phyloP scores from a whole-genome alignment of 2,888 invertebrate species.

The Tinea semifulvella region DNA sequence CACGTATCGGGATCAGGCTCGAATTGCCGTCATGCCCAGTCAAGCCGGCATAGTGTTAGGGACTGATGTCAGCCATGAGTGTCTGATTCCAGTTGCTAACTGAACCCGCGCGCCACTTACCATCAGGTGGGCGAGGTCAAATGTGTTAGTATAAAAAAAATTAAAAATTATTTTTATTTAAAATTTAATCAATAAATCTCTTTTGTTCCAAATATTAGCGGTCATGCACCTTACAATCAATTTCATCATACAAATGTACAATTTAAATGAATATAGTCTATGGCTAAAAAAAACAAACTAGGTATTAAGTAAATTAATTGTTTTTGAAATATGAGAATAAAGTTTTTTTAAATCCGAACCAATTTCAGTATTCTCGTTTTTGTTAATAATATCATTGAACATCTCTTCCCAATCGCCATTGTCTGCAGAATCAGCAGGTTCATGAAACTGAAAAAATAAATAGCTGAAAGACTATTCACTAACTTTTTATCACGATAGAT shows the following conservation, averaged over 20 bases:
- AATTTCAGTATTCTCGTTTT: slow-evolving; percentile 41
- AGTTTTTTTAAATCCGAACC: slow-evolving; percentile 53
- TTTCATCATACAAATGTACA: background rate
- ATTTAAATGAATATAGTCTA: background rate
- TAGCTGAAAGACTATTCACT: no score
- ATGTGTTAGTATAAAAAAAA: no score
- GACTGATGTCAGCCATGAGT: no score
- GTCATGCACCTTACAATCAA: no score
- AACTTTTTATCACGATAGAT: no score
- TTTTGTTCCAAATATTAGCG: no score
- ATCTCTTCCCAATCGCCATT: slow-evolving; percentile 57
- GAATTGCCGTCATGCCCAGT: no score
- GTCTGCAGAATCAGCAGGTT: background rate
- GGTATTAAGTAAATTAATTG: slow-evolving; percentile 54
- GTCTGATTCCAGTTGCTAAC: no score
- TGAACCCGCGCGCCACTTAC: no score
- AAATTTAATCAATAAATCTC: background rate
- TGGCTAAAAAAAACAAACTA: slow-evolving; percentile 23
- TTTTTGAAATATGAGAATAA: slow-evolving; percentile 57
- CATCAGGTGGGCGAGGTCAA: background rate
- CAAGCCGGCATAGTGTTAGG: no score
- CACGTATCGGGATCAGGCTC: no score
- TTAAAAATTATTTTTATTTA: no score
- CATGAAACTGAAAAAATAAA: background rate
- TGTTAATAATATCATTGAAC: slow-evolving; percentile 54